These are phyloP conservation scores for Andrena hattorfiana DNA, from an alignment of 2,888 invertebrate genomes.

Conservation along the genomic window DNA sequence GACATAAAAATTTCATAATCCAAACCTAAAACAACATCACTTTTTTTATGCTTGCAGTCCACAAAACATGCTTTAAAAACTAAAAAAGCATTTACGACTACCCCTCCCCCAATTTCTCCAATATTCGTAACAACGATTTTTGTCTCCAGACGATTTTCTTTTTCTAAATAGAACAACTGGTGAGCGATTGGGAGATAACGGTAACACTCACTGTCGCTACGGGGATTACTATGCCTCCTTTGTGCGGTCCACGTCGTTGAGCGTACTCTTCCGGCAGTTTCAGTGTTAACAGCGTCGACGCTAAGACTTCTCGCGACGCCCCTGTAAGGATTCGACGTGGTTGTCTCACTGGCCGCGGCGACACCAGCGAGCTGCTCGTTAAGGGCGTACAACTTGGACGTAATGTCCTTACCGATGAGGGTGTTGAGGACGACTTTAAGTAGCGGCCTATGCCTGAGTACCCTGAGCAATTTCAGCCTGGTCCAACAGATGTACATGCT, in stretches of 20 bases:
- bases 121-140: background rate
- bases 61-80: no score
- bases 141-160: background rate
- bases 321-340: slow-evolving; percentile 84
- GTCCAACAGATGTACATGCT: slow-evolving; percentile 93
- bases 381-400: slow-evolving; percentile 93
- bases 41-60: no score
- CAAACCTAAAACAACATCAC: no score
- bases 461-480: slow-evolving; percentile 90
- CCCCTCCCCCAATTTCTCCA: background rate
- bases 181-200: background rate
- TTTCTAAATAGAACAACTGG: background rate
- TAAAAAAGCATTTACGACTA: no score
- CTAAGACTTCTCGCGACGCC: slow-evolving; percentile 90
- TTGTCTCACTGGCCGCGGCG: slow-evolving; percentile 81
- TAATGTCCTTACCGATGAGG: slow-evolving; percentile 94
- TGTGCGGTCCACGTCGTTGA: slow-evolving; percentile 88
- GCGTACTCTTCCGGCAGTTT: slow-evolving; percentile 90
- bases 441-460: slow-evolving; percentile 90
- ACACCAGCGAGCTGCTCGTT: slow-evolving; percentile 90
- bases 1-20: no score
- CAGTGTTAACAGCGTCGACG: slow-evolving; percentile 92
- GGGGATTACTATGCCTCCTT: slow-evolving; percentile 84
- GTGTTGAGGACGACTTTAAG: slow-evolving; percentile 91
- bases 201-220: slow-evolving; percentile 84